Evolutionary conservation across 2,888 invertebrate genomes (phyloP).

Genomic region (Macrosiphum euphorbiae): DNA sequence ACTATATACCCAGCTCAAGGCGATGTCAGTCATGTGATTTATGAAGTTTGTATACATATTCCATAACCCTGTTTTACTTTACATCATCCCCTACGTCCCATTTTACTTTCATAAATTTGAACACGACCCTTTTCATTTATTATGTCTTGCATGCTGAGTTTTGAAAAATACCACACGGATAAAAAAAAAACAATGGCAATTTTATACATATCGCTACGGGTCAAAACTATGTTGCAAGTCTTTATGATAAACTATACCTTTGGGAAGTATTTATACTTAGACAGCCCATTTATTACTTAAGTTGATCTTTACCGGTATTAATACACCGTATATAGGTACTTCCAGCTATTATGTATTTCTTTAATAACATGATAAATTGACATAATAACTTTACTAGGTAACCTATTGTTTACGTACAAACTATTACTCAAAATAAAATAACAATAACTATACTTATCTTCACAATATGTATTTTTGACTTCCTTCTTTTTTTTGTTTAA

Average conservation of each 20-base stretch:
- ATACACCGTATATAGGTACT: neutral
- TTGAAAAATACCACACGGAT: conserved; percentile 13
- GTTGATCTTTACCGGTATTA: neutral
- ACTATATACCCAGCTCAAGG: conserved; percentile 46
- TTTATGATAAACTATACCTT: conserved; percentile 44
- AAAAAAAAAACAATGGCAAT: conserved; percentile 40
- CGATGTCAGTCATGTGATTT: conserved; percentile 60
- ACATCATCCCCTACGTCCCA: conserved; percentile 43
- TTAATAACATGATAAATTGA: conserved; percentile 30
- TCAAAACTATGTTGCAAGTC: conserved; percentile 2
- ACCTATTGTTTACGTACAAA: neutral
- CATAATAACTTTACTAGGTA: neutral
- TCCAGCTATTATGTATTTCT: neutral
- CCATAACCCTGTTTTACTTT: conserved; percentile 53
- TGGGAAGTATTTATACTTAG: conserved; percentile 36
- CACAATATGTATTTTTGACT: neutral
- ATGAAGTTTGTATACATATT: conserved; percentile 57
- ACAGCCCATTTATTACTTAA: conserved; percentile 45
- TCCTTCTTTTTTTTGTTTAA: neutral
- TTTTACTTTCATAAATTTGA: conserved; percentile 56
- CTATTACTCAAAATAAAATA: neutral
- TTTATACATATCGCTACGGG: neutral
- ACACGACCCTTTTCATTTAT: conserved; percentile 54
- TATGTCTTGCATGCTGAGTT: conserved; percentile 26
- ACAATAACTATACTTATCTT: neutral